These are phyloP conservation scores for Remorina albescens DNA, from an alignment of 2,797 vertebrate species.

Conservation along the genomic window DNA sequence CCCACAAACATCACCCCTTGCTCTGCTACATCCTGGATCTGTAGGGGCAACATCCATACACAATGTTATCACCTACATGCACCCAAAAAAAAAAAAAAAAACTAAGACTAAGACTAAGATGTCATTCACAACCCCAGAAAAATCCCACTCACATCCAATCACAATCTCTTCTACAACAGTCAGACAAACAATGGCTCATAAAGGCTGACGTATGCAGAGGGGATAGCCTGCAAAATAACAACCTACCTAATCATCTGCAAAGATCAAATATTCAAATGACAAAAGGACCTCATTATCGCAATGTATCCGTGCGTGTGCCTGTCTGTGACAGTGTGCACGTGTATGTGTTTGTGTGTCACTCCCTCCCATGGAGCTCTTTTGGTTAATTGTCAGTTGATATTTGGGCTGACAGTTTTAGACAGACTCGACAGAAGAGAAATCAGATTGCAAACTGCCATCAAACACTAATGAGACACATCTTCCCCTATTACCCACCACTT, in stretches of 20 bases:
- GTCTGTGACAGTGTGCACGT: conserved; percentile 21
- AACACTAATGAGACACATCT: conserved; percentile 79
- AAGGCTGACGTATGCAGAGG: conserved; percentile 59
- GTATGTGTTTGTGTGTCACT: conserved; percentile 11
- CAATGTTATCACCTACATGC: conserved; percentile 26
- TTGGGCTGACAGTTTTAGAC: conserved; percentile 75
- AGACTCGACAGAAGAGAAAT: conserved; percentile 72
- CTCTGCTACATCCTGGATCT: conserved; percentile 95
- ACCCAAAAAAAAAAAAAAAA: conserved; percentile 10
- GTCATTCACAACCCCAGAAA: conserved; percentile 45
- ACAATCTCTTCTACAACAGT: conserved; percentile 27
- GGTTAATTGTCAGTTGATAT: conserved; percentile 84
- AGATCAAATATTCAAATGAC: conserved; percentile 86
- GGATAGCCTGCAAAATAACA: conserved; percentile 71
- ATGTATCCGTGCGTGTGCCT: conserved; percentile 39
- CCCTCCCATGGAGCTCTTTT: conserved; percentile 56
- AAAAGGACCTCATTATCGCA: conserved; percentile 84
- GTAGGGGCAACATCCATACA: conserved; percentile 37
- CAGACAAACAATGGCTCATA: conserved; percentile 72
- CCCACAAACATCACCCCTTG: conserved; percentile 93
- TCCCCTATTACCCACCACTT: conserved; percentile 64
- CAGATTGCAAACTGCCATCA: conserved; percentile 66
- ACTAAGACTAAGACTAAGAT: too few species aligned
- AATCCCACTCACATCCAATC: too few species aligned
- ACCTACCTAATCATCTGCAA: conserved; percentile 78